Evolutionary conservation across 2,113 vertebrate species (phyloP), one percentile per base, ranked within the genome.

Genomic region (Motacilla tschutschensis): DNA sequence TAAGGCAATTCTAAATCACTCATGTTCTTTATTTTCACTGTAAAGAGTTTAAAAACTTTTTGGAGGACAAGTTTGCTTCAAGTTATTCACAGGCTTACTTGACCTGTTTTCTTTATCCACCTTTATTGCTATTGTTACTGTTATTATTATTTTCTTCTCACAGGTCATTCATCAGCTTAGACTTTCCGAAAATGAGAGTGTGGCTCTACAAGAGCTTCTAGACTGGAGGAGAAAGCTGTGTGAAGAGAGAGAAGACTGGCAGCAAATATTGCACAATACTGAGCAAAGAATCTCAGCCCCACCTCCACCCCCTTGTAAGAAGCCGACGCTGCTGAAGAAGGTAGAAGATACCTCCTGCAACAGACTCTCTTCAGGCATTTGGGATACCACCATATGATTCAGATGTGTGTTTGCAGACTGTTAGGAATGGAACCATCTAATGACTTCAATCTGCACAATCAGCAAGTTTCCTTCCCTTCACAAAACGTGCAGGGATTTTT

Each of bases 121-220:
- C 12, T 12, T 26, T 72, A 17, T 57, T 47, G 20, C 46, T 53
- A 10, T 28, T 28, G 5, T 46, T 38, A 17, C 40, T 53, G 14
- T 28, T 70, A 22, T 62, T 67, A 4, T 88, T 78, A 6, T 85
- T 75, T 58, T 51, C 26, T 83, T 71, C 50, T 85, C 24, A 33
- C 92, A 99, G 98, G 97, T 98, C 58, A 97, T 98, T 93, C 98
- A 98, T 89, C 97, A 98, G 91, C 95, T 98, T 75, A 95, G 96
- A 91, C 95, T 98, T 73, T 98, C 97, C 1, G 96, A 98, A 87
- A 97, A 98, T 25, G 97, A 98, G 89, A 97, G 96, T 9, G 91
- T 95, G 59, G 95, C 98, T 87, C 95, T 98, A n/a, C 97, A 96
- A 89, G 98, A 98, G 91, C 97, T 98, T 66, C 95, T 99, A 89